Base-by-base conservation (phyloP, 1,140 invertebrate species). In the Neelides sp. region DNA sequence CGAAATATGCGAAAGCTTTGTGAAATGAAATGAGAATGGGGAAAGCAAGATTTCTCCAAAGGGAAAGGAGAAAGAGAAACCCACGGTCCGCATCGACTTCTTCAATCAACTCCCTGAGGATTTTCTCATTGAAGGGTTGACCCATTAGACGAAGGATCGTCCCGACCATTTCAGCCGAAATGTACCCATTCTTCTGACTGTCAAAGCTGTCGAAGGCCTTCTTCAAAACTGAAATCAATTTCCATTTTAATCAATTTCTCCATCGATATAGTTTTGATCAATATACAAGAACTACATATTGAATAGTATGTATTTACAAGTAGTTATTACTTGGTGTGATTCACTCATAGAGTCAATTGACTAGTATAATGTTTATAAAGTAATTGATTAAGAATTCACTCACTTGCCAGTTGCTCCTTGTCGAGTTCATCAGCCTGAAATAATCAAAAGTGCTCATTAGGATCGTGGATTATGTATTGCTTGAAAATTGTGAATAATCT, bases 201-300 rank as follows among this genome's bases (percentile, higher is more conserved):
- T 95, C 91, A 68, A 95, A 95, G 68, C 89, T 91, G 76, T 94
- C 89, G 70, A 95, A 95, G 37, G 90, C 90, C 71, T 92, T 91
- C 64, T 83, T 82, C 54, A 93, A 75, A 60, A 92, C 87, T 88
- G 67, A 12, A 73, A 57, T 7, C 36, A 44, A 44, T 20, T 44
- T 7, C 26, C 7, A 17, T 10, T 24, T 24, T 8, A 4, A 28
- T 26, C 4, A 7, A 44, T 10, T 15, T 40, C 7, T 8, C 10
- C 8, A 17, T 7, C 17, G 8, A 40, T 37, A 5, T 17, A 4
- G 17, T n/a, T n/a, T 37, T 32, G 7, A 13, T 32, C 28, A 8
- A 32, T 32, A 32, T 32, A 32, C 7, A 13, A 32, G 28, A 7
- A 32, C 28, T 32, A 32, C n/a, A 32, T 5, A 7, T 32, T 32